phyloP scores from a whole-genome alignment of 2,797 vertebrate species.

The Oceanodroma leucorhoa region DNA sequence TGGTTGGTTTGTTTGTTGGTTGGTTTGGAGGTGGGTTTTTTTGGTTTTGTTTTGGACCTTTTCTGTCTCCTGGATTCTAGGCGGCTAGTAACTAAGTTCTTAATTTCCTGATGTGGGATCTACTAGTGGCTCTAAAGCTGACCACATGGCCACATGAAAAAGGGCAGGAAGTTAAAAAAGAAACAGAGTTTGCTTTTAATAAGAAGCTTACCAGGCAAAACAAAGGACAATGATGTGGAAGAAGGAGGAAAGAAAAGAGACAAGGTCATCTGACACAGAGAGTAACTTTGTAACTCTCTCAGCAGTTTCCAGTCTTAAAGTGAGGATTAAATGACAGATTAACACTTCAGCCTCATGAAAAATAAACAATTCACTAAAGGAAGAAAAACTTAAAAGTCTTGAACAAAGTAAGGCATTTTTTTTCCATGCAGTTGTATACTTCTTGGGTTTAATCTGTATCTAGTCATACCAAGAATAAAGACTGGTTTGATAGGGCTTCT shows the following conservation, averaged over 20 bases:
- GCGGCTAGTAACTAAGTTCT: not conserved
- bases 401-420: not conserved
- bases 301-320: not conserved
- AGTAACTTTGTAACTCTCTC: not conserved
- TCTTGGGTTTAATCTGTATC: not conserved
- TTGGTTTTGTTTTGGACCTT: fast-evolving
- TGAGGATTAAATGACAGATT: not conserved
- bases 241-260: not conserved
- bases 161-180: not conserved
- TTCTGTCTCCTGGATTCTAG: not conserved
- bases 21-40: not conserved
- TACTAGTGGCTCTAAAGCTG: not conserved
- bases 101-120: not conserved
- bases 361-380: not conserved
- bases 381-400: not conserved
- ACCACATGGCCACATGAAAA: not conserved
- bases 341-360: not conserved
- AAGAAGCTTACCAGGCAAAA: not conserved
- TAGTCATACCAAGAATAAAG: not conserved
- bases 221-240: not conserved
- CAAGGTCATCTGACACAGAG: not conserved
- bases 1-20: not conserved
- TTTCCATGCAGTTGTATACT: not conserved
- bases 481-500: not conserved
- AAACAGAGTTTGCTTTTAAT: not conserved